phyloP scores from a whole-genome alignment of 30 jellyfish, hydroid and myxozoan genomes.

The Turritopsis rubra region DNA sequence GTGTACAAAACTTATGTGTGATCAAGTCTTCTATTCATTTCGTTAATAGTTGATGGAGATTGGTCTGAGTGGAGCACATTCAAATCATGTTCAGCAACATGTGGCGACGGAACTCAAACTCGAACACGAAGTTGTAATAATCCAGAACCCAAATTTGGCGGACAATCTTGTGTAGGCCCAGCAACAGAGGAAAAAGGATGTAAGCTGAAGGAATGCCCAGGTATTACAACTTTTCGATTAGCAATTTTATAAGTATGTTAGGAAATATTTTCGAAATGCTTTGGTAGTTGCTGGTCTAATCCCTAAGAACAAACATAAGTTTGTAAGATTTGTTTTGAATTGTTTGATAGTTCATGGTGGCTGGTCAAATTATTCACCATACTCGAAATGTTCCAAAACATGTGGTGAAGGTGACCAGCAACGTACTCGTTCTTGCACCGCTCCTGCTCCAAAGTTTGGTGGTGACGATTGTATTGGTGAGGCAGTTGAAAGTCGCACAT shows the following conservation, averaged over 20 bases:
- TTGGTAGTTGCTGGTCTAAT: neutral
- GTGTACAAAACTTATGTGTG: too few relatives aligned
- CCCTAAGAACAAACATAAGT: neutral
- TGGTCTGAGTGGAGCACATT: slow-evolving; percentile 3
- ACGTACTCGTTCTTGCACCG: slow-evolving; percentile 57
- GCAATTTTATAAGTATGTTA: neutral
- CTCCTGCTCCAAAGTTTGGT: slow-evolving; percentile 63
- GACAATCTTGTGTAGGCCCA: slow-evolving; percentile 14
- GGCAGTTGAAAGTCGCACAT: slow-evolving; percentile 20
- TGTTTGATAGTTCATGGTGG: slow-evolving; percentile 9
- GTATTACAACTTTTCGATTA: neutral
- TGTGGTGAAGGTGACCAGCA: slow-evolving; percentile 5
- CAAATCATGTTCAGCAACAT: neutral
- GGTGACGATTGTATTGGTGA: slow-evolving; percentile 66
- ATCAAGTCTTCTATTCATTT: neutral
- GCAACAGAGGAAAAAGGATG: neutral
- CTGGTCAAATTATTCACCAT: slow-evolving; percentile 8
- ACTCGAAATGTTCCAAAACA: neutral
- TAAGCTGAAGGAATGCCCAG: slow-evolving; percentile 8
- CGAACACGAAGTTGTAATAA: slow-evolving; percentile 12
- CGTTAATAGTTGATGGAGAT: neutral
- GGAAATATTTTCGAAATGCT: neutral
- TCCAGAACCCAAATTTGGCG: slow-evolving; percentile 9
- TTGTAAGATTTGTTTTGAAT: neutral
- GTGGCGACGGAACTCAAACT: slow-evolving; percentile 1